Percentiles rank a stretch among this genome's conserved stretches.
phyloP scores from a whole-genome alignment of 2,888 invertebrate species.

The Macaria notata region DNA sequence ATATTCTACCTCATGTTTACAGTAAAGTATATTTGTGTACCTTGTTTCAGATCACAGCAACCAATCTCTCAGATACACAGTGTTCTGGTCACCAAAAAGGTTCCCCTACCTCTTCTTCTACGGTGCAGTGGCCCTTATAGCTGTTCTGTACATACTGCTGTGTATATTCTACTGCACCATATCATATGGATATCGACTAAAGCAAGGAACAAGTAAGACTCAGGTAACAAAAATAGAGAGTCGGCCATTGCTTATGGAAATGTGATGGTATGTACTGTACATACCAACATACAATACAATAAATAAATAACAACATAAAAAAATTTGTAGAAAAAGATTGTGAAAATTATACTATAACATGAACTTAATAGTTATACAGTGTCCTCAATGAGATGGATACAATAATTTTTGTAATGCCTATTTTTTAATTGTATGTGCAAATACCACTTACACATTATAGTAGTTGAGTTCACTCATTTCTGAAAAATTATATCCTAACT shows the following conservation, averaged over 20 bases:
- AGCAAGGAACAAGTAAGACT: not conserved
- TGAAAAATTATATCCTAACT: too few species aligned
- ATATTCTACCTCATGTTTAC: too few species aligned
- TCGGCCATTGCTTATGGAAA: not conserved
- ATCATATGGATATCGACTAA: not conserved
- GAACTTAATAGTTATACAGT: too few species aligned
- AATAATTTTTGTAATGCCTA: too few species aligned
- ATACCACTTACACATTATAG: too few species aligned
- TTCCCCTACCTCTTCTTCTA: slow-evolving; percentile 85
- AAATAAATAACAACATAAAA: too few species aligned
- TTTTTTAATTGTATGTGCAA: too few species aligned
- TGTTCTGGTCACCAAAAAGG: slow-evolving; percentile 89
- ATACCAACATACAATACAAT: too few species aligned
- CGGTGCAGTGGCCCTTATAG: slow-evolving; percentile 50
- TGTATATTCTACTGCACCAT: slow-evolving; percentile 25
- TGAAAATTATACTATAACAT: too few species aligned
- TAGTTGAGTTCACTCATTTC: too few species aligned
- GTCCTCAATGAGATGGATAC: too few species aligned
- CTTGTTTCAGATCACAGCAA: slow-evolving; percentile 78
- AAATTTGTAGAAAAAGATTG: too few species aligned
- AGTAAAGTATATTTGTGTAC: not conserved
- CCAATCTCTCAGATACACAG: slow-evolving; percentile 84
- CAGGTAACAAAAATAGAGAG: not conserved
- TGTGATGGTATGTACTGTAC: not conserved
- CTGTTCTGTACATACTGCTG: slow-evolving; percentile 40